These are phyloP conservation scores for Ptiloglossa arizonensis DNA, from an alignment of 1,140 invertebrate species.

Conservation along the genomic window DNA sequence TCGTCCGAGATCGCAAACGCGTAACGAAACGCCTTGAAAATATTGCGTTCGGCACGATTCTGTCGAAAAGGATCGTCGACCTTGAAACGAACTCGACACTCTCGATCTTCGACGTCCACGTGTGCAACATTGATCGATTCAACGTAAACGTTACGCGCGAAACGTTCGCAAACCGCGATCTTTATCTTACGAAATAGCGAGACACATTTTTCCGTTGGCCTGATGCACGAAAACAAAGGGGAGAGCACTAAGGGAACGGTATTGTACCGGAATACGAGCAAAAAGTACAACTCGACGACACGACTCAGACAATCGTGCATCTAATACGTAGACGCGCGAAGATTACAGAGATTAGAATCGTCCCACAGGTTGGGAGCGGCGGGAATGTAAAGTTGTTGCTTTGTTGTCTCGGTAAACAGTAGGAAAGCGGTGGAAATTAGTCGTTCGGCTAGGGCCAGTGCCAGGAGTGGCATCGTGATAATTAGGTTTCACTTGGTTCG, in stretches of 20 bases:
- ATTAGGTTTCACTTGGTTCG: constrained; percentile 62
- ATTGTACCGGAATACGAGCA: not conserved
- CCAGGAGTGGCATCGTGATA: constrained; percentile 45
- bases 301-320: constrained; percentile 26
- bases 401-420: constrained; percentile 42
- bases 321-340: constrained; percentile 19
- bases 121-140: no score
- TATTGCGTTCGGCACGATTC: no score
- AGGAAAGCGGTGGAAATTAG: constrained; percentile 54
- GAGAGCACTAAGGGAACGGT: not conserved
- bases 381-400: constrained; percentile 35
- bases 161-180: no score
- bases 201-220: not conserved
- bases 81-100: not conserved
- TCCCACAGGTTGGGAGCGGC: constrained; percentile 11
- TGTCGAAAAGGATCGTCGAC: no score
- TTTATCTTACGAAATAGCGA: no score
- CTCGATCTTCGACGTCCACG: no score
- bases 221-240: not conserved
- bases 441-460: constrained; percentile 46
- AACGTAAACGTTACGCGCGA: no score
- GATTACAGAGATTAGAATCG: constrained; percentile 28
- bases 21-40: no score
- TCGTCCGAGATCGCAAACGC: no score
- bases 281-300: constrained; percentile 10